phyloP scores from a whole-genome alignment of 2,797 vertebrate genomes.

The Pangasius sanitwongsei region DNA sequence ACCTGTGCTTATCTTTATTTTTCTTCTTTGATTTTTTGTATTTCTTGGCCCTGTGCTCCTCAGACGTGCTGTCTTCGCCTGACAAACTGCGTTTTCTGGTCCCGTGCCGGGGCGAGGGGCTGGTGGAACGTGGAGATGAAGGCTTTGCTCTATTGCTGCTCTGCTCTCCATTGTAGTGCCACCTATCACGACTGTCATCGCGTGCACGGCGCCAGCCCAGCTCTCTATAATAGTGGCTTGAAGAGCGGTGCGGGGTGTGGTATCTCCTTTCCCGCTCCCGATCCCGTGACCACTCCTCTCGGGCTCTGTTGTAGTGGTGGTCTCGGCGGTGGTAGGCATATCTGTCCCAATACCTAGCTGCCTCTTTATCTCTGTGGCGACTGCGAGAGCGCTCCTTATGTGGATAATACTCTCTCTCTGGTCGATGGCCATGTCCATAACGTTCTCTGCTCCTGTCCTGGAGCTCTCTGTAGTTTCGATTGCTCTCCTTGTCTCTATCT shows the following conservation, averaged over 20 bases:
- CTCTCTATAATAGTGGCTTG: conserved; percentile 40
- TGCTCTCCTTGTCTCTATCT: conserved; percentile 67
- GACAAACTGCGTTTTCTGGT: conserved; percentile 65
- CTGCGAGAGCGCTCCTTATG: conserved; percentile 69
- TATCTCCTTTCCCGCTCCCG: conserved; percentile 67
- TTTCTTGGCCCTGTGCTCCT: conserved; percentile 77
- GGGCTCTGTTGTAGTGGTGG: conserved; percentile 34
- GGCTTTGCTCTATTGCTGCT: conserved; percentile 60
- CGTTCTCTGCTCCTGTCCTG: conserved; percentile 64
- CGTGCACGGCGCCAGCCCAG: conserved; percentile 58
- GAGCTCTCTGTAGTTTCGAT: conserved; percentile 67
- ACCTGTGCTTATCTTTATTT: conserved; percentile 84
- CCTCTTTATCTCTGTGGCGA: conserved; percentile 57
- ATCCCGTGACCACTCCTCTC: conserved; percentile 57
- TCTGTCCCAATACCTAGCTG: conserved; percentile 63
- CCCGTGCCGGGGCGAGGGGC: conserved; percentile 46
- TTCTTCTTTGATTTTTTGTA: conserved; percentile 93
- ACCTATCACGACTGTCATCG: conserved; percentile 51
- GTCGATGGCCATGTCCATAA: conserved; percentile 64
- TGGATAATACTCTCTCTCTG: conserved; percentile 47
- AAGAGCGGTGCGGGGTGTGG: conserved; percentile 56
- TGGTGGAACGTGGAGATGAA: conserved; percentile 55
- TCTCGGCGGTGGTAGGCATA: conserved; percentile 59
- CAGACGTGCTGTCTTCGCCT: conserved; percentile 50
- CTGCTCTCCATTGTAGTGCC: conserved; percentile 61